Conservation (phyloP, 1,140 invertebrate genomes). For the Leptestheria dahalacensis region DNA sequence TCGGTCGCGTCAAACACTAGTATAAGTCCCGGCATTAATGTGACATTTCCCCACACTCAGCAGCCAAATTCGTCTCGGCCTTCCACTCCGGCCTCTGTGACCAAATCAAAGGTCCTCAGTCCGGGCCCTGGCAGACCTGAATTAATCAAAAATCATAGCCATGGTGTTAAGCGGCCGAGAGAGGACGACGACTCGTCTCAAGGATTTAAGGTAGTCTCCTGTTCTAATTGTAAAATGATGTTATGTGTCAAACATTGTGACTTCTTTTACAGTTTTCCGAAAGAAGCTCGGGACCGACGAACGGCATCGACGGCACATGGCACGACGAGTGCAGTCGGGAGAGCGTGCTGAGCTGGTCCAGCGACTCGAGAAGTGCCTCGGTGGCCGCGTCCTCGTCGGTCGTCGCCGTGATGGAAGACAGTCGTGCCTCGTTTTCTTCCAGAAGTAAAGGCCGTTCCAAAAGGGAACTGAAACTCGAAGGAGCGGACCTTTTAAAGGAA, state of each 20-base stretch:
- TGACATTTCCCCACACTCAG: conserved; percentile 4
- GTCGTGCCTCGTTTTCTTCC: conserved; percentile 3
- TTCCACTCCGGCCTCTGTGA: conserved; percentile 15
- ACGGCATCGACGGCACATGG: conserved; percentile 18
- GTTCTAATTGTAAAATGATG: not conserved
- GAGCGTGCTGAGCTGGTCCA: conserved; percentile 19
- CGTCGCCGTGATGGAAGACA: conserved; percentile 20
- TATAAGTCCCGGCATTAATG: conserved; percentile 23
- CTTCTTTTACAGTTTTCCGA: conserved; percentile 13
- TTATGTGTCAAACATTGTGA: not conserved
- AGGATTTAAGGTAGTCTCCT: conserved; percentile 16
- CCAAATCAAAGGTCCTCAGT: conserved; percentile 15
- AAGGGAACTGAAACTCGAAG: not conserved
- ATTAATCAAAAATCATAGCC: conserved; percentile 13
- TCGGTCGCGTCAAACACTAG: conserved; percentile 23
- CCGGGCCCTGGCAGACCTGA: conserved; percentile 16
- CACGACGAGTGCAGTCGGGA: conserved; percentile 23
- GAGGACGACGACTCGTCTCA: conserved; percentile 30
- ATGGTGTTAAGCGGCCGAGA: conserved; percentile 38
- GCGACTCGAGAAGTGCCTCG: conserved; percentile 7
- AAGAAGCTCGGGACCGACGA: conserved; percentile 12
- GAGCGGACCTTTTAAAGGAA: conserved; percentile 38
- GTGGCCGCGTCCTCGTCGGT: conserved; percentile 16
- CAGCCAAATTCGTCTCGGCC: conserved; percentile 9
- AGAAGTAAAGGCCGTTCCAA: conserved; percentile 1